These are phyloP conservation scores for Trichoplax adhaerens DNA, from an alignment of 37 sponge, comb jelly and placozoan genomes.

Conservation along the genomic window DNA sequence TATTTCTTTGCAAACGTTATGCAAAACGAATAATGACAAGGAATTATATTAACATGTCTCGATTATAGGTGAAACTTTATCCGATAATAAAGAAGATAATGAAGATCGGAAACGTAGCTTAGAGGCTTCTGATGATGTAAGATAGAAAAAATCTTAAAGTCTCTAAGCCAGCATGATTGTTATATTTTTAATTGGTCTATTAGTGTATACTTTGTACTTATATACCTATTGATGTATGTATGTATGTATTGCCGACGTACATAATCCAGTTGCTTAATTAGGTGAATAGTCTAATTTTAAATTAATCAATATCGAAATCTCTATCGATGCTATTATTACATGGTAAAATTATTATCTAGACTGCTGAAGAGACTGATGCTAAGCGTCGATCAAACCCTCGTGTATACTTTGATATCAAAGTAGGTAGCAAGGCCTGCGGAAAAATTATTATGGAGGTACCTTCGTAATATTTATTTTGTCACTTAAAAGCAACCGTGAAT, in stretches of 20 bases:
- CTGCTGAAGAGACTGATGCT: too few relatives aligned
- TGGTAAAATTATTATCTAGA: conserved; percentile 3
- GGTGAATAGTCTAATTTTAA: conserved; percentile 6
- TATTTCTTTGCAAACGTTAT: too few relatives aligned
- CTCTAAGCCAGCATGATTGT: too few relatives aligned
- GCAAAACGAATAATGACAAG: too few relatives aligned
- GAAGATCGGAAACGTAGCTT: too few relatives aligned
- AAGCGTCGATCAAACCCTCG: conserved; percentile 9
- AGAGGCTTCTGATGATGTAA: too few relatives aligned
- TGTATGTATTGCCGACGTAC: neutral
- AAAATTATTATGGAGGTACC: conserved; percentile 57
- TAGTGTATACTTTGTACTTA: too few relatives aligned
- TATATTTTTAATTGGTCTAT: too few relatives aligned
- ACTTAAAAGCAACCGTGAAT: conserved; percentile 3
- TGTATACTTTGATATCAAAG: conserved; percentile 58
- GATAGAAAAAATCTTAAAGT: too few relatives aligned
- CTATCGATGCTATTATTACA: neutral
- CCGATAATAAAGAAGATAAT: too few relatives aligned
- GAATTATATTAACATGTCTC: too few relatives aligned
- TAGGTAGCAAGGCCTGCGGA: conserved; percentile 44
- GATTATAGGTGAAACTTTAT: too few relatives aligned
- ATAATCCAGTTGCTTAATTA: neutral
- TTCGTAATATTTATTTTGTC: neutral
- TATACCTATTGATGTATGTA: neutral
- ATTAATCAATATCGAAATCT: neutral